These are phyloP conservation scores for Rhinopomastus cyanomelas DNA, from an alignment of 2,113 vertebrate genomes.

Conservation along the genomic window DNA sequence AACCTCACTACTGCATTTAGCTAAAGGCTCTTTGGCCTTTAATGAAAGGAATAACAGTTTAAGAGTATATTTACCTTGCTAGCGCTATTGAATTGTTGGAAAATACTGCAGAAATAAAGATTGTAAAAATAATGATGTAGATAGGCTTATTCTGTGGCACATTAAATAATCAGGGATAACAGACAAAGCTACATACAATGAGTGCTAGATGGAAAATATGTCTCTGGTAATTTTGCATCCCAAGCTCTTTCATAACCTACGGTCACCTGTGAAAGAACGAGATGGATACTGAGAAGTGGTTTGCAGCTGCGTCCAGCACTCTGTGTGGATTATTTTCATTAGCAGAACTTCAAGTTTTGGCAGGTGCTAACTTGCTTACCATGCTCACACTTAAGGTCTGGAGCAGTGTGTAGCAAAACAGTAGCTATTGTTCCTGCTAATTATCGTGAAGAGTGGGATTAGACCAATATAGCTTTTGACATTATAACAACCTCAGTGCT, in stretches of 20 bases:
- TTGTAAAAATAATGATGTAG: neutral
- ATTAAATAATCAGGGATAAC: neutral
- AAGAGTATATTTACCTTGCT: neutral
- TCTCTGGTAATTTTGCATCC: neutral
- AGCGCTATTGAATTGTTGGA: neutral
- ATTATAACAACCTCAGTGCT: neutral
- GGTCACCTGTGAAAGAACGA: neutral
- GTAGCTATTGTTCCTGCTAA: neutral
- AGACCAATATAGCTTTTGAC: neutral
- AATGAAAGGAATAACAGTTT: neutral
- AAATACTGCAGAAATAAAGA: neutral
- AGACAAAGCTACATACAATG: neutral
- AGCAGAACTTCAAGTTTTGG: neutral
- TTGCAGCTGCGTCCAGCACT: neutral
- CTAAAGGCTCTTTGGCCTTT: neutral
- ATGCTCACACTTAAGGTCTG: neutral
- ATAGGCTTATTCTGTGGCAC: neutral
- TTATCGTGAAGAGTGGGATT: neutral
- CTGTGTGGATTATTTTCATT: neutral
- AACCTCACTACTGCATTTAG: neutral
- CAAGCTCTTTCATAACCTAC: neutral
- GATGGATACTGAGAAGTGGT: neutral
- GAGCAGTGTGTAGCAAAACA: neutral
- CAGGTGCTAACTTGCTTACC: neutral
- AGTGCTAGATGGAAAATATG: neutral